Conservation (phyloP, 2,797 vertebrate genomes). For the Gorsachius magnificus region DNA sequence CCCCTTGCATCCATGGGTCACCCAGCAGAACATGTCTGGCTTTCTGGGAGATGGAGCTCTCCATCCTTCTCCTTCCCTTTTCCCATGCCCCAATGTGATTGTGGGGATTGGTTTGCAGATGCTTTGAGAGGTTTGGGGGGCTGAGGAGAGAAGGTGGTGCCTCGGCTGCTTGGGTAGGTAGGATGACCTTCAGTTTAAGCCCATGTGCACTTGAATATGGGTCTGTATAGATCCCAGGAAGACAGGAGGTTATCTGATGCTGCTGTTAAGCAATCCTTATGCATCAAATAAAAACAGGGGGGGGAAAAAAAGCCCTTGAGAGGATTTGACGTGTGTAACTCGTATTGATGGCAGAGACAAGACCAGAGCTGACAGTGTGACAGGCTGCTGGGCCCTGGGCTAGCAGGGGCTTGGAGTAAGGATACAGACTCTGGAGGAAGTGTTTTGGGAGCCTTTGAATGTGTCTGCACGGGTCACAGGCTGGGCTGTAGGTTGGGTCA, state of each 20-base stretch:
- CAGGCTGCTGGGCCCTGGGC: background rate
- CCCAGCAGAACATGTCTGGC: background rate
- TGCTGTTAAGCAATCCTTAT: background rate
- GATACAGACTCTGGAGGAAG: background rate
- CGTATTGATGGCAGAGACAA: background rate
- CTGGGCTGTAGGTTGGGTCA: background rate
- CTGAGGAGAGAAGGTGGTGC: background rate
- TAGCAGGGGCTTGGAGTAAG: background rate
- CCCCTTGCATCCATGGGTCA: background rate
- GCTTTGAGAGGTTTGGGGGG: background rate
- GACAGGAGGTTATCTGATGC: background rate
- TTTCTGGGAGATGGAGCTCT: background rate
- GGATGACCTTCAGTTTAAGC: background rate
- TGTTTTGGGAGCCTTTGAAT: background rate
- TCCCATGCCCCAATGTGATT: fast-evolving
- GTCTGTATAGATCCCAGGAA: background rate
- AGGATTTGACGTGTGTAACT: background rate
- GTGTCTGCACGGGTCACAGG: background rate
- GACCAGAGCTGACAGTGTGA: constrained; percentile 18
- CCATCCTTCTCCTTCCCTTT: background rate
- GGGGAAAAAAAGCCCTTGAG: background rate
- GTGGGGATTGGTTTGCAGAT: background rate
- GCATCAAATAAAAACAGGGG: background rate
- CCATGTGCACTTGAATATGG: background rate
- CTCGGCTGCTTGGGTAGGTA: background rate